A percentile compares a stretch with the other conserved stretches of the same genome.
Conservation (phyloP, 2,888 invertebrate genomes). For the Leptarthrus brevirostris region DNA sequence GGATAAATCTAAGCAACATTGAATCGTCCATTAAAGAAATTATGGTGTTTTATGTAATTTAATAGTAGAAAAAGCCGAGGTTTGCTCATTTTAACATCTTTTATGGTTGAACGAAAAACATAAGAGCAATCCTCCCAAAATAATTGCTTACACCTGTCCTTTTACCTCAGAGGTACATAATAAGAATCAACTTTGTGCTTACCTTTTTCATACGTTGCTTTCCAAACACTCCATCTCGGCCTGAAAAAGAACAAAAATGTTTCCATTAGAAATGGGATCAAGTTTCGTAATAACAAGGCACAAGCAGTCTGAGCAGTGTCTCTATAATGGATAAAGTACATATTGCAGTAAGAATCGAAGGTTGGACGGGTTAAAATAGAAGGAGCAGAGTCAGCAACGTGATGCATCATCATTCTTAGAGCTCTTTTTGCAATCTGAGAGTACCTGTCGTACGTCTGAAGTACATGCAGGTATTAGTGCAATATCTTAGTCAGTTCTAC, state of each 20-base stretch:
- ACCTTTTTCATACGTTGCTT: constrained; percentile 37
- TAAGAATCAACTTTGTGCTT: constrained; percentile 27
- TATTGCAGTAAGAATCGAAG: constrained; percentile 25
- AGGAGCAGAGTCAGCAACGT: constrained; percentile 12
- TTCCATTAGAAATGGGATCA: constrained; percentile 41
- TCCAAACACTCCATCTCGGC: constrained; percentile 10
- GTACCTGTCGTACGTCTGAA: too few relatives aligned
- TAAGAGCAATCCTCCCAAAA: too few relatives aligned
- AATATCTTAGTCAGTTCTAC: background rate
- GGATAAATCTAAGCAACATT: too few relatives aligned
- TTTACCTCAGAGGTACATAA: background rate
- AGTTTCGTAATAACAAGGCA: constrained; percentile 20
- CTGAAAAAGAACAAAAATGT: constrained; percentile 30
- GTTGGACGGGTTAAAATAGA: constrained; percentile 13
- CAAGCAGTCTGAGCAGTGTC: constrained; percentile 1
- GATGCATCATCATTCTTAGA: constrained; percentile 10
- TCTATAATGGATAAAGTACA: background rate
- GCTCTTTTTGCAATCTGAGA: background rate
- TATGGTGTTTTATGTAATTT: too few relatives aligned
- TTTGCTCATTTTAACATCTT: too few relatives aligned
- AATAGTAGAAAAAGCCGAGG: too few relatives aligned
- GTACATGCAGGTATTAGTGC: background rate
- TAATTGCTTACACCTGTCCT: too few relatives aligned
- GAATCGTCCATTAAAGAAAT: too few relatives aligned
- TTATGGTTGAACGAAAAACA: too few relatives aligned